phyloP scores from a whole-genome alignment of 2,113 vertebrate genomes.

The Scomber scombrus region DNA sequence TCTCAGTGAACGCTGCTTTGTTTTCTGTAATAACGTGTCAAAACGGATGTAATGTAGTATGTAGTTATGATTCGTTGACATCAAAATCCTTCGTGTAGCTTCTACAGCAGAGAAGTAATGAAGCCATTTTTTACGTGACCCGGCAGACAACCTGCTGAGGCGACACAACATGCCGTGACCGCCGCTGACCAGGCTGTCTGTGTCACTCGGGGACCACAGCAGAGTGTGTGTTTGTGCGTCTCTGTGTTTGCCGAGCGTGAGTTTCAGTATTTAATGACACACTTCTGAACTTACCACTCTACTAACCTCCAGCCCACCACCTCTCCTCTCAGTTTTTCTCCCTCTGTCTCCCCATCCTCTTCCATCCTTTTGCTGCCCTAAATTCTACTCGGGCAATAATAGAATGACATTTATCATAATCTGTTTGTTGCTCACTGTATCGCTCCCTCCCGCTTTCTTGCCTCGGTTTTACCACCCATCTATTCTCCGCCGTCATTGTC shows the following conservation, averaged over 20 bases:
- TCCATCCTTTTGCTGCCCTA: conserved; percentile 52
- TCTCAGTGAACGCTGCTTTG: too few relatives aligned
- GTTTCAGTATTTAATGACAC: conserved; percentile 46
- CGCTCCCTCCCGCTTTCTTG: conserved; percentile 13
- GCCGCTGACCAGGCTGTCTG: conserved; percentile 14
- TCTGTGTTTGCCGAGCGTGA: conserved; percentile 8
- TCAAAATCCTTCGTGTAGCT: not conserved
- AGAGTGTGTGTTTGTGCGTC: conserved; percentile 9
- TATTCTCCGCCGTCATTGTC: conserved; percentile 25
- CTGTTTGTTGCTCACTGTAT: conserved; percentile 30
- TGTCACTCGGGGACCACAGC: not conserved
- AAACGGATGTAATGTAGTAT: not conserved
- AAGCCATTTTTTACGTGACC: not conserved
- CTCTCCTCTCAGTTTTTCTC: conserved; percentile 6
- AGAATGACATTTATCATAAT: conserved; percentile 79
- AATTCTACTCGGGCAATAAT: conserved; percentile 72
- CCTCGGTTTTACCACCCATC: conserved; percentile 36
- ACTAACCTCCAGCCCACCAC: conserved; percentile 47
- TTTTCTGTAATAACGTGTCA: not conserved
- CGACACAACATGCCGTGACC: conserved; percentile 1
- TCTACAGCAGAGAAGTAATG: not conserved
- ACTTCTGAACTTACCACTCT: conserved; percentile 41
- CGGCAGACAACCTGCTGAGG: conserved; percentile 13
- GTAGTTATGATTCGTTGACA: not conserved
- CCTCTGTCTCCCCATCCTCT: conserved; percentile 1